phyloP scores from a whole-genome alignment of 2,888 invertebrate genomes.

The Dryococelus australis region DNA sequence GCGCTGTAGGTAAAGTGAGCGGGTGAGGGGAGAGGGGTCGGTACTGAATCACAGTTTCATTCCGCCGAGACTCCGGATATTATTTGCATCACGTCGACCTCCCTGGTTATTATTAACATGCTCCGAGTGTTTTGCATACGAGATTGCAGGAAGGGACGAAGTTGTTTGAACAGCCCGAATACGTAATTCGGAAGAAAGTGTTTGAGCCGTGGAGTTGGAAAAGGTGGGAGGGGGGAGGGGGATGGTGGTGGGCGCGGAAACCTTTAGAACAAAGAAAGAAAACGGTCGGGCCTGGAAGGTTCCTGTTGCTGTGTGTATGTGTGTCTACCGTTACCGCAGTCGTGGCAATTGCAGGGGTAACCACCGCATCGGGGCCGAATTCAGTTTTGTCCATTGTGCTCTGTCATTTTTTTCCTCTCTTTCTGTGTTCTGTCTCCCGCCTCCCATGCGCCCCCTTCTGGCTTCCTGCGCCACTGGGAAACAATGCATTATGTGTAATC shows the following conservation, averaged over 20 bases:
- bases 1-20: not conserved
- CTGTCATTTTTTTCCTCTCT: not conserved
- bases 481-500: constrained; percentile 16
- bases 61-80: not conserved
- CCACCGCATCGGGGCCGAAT: not conserved
- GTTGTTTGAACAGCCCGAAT: constrained; percentile 13
- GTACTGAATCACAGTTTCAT: not conserved
- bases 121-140: constrained; percentile 22
- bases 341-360: not conserved
- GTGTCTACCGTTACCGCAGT: not conserved
- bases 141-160: constrained; percentile 18
- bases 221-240: not conserved
- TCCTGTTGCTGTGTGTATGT: not conserved
- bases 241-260: not conserved
- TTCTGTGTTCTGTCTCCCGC: not conserved
- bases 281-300: not conserved
- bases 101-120: constrained; percentile 10
- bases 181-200: constrained; percentile 16
- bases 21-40: not conserved
- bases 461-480: not conserved
- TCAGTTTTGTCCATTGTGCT: constrained; percentile 16
- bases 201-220: not conserved
- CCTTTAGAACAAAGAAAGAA: not conserved
- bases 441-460: not conserved
- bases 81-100: not conserved